Percentiles rank a stretch among this genome's conserved stretches.
phyloP scores from a whole-genome alignment of 53 echinoderm and acorn worm species.

The Luidia sarsii region DNA sequence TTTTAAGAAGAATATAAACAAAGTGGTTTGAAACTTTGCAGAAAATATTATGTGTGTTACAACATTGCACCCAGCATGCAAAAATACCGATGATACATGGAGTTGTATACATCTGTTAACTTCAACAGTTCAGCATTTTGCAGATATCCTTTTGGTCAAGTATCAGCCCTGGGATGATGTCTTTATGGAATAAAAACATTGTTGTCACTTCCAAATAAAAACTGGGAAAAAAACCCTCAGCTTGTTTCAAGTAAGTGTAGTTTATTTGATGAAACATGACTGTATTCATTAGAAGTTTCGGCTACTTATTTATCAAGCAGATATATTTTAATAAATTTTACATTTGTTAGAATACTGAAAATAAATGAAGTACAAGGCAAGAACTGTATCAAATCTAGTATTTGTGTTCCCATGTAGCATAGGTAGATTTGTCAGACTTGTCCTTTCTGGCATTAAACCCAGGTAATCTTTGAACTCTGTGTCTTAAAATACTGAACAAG shows the following conservation, averaged over 20 bases:
- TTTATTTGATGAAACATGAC: constrained; percentile 11
- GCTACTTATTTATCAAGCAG: constrained; percentile 1
- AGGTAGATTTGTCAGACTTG: not conserved
- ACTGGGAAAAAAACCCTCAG: not conserved
- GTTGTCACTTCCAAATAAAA: not conserved
- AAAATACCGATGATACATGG: not conserved
- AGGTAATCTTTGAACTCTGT: not conserved
- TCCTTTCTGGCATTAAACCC: not conserved
- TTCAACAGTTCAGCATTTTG: not conserved
- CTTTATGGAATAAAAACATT: not conserved
- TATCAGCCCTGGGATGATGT: not conserved
- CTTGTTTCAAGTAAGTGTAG: not conserved
- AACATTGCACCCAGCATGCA: not conserved
- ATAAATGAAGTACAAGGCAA: not conserved
- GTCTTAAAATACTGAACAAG: not conserved
- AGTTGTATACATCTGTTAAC: not conserved
- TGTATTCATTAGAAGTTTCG: not conserved
- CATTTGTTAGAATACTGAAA: constrained; percentile 4
- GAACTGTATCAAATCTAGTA: constrained; percentile 5
- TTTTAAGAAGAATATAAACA: not conserved
- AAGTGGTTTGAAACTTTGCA: not conserved
- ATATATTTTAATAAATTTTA: not conserved
- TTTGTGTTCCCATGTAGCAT: not conserved
- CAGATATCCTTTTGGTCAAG: not conserved
- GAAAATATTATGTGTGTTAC: not conserved